These are phyloP conservation scores for Nyctibius bracteatus DNA, from an alignment of 2,113 vertebrate species.

Conservation along the genomic window DNA sequence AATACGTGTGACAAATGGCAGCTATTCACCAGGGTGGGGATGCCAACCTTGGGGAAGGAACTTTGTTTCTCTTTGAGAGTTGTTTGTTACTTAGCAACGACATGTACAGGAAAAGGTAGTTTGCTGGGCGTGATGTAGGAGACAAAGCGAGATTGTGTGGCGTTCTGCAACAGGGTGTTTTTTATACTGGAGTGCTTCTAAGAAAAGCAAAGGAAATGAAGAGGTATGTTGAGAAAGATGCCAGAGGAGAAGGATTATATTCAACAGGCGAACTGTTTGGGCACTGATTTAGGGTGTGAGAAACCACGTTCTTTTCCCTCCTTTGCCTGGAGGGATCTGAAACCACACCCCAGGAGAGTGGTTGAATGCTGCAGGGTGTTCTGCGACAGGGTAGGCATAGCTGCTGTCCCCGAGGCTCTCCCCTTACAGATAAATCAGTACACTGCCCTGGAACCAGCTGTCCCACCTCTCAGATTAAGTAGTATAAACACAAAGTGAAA, in stretches of 20 bases:
- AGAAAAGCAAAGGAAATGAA: background rate
- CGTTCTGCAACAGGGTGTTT: background rate
- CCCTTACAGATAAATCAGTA: background rate
- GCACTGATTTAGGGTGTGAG: background rate
- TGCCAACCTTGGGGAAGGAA: background rate
- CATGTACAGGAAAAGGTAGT: background rate
- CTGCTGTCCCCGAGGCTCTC: background rate
- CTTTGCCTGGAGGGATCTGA: background rate
- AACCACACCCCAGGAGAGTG: rapidly evolving
- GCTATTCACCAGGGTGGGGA: background rate
- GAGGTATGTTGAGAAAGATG: background rate
- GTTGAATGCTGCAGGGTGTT: background rate
- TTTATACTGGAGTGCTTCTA: background rate
- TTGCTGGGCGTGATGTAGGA: background rate
- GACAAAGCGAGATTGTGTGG: background rate
- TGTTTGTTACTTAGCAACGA: background rate
- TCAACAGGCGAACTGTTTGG: background rate
- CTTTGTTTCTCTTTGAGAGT: background rate
- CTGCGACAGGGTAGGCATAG: background rate
- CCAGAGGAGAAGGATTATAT: background rate
- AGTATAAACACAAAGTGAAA: background rate
- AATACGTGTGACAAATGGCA: background rate
- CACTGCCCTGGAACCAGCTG: background rate
- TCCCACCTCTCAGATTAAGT: background rate
- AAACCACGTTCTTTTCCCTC: background rate